Conservation (phyloP, 35 echinoderm and acorn worm genomes). For the Apostichopus californicus region DNA sequence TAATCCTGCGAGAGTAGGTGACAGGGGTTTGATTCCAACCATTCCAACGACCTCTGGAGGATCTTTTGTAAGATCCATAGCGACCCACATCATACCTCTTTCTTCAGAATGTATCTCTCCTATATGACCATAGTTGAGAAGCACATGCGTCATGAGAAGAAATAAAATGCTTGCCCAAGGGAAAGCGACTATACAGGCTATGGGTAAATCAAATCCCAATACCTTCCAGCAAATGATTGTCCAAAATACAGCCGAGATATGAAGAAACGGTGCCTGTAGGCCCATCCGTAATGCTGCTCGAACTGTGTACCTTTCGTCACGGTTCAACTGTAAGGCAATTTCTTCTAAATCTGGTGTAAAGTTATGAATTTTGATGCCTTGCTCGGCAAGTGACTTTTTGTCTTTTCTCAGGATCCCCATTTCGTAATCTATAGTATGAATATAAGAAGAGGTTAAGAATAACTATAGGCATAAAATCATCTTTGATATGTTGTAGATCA, state of each 20-base stretch:
- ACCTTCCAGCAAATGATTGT: background rate
- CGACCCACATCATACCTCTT: constrained; percentile 30
- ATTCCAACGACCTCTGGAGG: background rate
- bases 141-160: background rate
- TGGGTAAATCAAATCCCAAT: background rate
- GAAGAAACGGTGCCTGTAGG: constrained; percentile 2
- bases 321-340: background rate
- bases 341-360: constrained; percentile 32
- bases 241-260: background rate
- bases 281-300: background rate
- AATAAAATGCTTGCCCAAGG: background rate
- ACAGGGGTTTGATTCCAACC: background rate
- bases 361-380: background rate
- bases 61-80: background rate
- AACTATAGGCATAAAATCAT: too few relatives aligned
- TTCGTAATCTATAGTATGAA: background rate
- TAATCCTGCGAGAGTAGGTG: background rate
- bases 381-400: background rate
- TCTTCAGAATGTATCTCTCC: background rate
- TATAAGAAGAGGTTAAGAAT: background rate
- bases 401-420: background rate
- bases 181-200: background rate
- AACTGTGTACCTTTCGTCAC: background rate
- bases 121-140: background rate
- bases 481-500: too few relatives aligned